Evolutionary conservation across 2,888 invertebrate species (phyloP), one percentile per base, ranked within the genome.

Genomic region (Stomorhina lunata): DNA sequence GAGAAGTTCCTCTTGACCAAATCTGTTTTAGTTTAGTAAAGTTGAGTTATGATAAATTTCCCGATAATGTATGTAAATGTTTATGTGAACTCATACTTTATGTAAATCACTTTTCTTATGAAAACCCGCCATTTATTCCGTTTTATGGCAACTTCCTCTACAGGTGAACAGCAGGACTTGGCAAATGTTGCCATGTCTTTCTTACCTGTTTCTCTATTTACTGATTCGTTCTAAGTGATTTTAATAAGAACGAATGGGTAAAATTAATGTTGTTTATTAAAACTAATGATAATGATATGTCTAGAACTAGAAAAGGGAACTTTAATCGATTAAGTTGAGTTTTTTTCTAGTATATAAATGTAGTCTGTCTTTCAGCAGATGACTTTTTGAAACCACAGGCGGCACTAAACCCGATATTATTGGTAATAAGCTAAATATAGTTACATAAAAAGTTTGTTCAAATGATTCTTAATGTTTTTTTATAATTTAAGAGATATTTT

Each of bases 1-100:
- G 10, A 27, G 20, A 9, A 9, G 20, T 73, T 75, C 59, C 29
- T 66, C 61, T 72, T 63, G 78, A 78, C 78, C 78, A 73, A 61
- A 55, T 57, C 68, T 22, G 57, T 12, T 77, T 50, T 20, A 25
- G 43, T 43, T 43, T 15, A 43, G 43, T 6, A 69, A 66, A 55
- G 22, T 66, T 55, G 12, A 25, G 34, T 72, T 45, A n/a, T n/a
- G n/a, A n/a, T n/a, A n/a, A 43, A 29, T 4, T 48, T 48, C 15
- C 2, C 12, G 4, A 5, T 37, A 5, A 7, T 37, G 37, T 37
- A 2, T 37, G 12, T 7, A 7, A 2, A 4, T 37, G 37, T 43
- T 55, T 17, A n/a, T 37, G 34, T 34, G 48, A 22, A 0, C 17
- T n/a, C 45, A 27, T 15, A 57, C 66, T 55, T 22, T 45, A 55